Evolutionary conservation across 1,140 invertebrate species (phyloP), one percentile per base, ranked within the genome.

Genomic region (Bombus pyrosoma): DNA sequence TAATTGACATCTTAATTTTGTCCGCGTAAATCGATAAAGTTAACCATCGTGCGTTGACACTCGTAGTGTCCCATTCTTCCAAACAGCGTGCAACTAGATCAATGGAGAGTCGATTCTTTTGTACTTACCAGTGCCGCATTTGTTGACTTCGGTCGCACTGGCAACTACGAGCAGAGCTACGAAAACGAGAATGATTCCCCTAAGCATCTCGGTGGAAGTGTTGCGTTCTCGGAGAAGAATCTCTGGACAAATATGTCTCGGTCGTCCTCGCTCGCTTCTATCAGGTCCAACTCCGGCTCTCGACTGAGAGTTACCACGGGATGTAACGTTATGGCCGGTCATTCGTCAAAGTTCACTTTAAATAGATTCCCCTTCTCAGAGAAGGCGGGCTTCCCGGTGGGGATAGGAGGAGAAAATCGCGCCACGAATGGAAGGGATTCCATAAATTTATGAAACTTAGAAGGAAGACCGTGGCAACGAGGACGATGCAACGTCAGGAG

Each of bases 191-290:
- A 92, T 15, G 72, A 90, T 90, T 91, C 82, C 81, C 86, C 87
- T 93, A 86, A 91, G 74, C 94, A 94, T 94, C 77, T 86, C 77
- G 84, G 91, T 92, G 92, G 93, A 94, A 92, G 91, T 87, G 34
- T 76, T 25, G 18, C 34, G 32, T 76, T 13, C 77, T 68, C 37
- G 47, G 12, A 62, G 66, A 86, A 72, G 53, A 74, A 62, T 39
- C 39, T 78, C 53, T 76, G 39, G 18, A 34, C 34, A 53, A 64
- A 77, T 53, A n/a, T 43, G 37, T 47, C 32, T n/a, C 53, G 53
- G 34, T 34, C 34, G 77, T 81, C 64, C 81, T 77, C 71, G 71
- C 43, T 79, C 71, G 91, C 41, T 93, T 91, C 89, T 78, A 85
- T 85, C 86, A 88, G 90, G 87, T 79, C 87, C 87, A 89, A 83